Base-by-base conservation (phyloP, 1,140 invertebrate genomes). In the Heliconius nattereri region DNA sequence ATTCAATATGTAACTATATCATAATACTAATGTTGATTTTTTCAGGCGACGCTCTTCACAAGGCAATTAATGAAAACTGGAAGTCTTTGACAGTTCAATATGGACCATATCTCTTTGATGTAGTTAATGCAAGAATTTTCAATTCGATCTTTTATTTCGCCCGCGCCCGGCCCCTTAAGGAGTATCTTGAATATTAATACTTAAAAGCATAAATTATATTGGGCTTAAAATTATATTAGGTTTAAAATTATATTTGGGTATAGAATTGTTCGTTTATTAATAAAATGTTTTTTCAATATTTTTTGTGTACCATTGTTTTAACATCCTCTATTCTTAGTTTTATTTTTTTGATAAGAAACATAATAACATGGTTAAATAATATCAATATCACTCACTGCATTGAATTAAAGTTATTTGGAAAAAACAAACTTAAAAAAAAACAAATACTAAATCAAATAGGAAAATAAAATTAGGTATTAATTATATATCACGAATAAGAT, bases 1-100 rank as follows among this genome's bases (percentile, higher is more conserved):
- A 23, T 23, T n/a, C 2, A n/a, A 57, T 23, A 57, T 57, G 3
- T 52, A 52, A 52, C 13, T 52, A 20, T 19, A 52, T 52, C 16
- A 52, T 16, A 35, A 35, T 35, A 52, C 13, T 16, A 19, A 23
- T 57, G 13, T 29, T 29, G n/a, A 8, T 5, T 66, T 66, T 80
- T 81, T 66, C 32, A 81, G 79, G 71, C 76, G 54, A 76, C n/a
- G n/a, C 29, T 23, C 5, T 77, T n/a, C 75, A 74, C 11, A 19
- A 74, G 8, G 26, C 40, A 32, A 1, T 81, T 3, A 7, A 70
- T 26, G 37, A 54, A 20, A 81, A 81, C 37, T 81, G 79, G 79
- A 77, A 60, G 66, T 7, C 11, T 16, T 49, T 76, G n/a, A 37
- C 70, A 8, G 5, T 7, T 2, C 32, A 75, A 49, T 74, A 45